These are phyloP conservation scores for Hestina assimilis DNA, from an alignment of 1,140 invertebrate genomes.

Conservation along the genomic window DNA sequence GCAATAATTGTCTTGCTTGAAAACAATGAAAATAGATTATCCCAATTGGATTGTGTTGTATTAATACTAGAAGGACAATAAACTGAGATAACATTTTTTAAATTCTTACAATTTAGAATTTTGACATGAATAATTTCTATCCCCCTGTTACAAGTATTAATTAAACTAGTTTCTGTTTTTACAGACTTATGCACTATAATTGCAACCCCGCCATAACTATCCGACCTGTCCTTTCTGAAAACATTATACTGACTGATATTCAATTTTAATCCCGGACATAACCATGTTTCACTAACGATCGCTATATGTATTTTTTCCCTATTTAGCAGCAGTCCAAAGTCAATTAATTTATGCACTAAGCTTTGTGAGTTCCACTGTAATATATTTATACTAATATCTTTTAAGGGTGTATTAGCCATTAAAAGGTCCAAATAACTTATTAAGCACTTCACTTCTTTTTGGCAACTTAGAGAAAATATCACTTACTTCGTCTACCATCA, in stretches of 20 bases:
- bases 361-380: constrained; percentile 22
- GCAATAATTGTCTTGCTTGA: constrained; percentile 21
- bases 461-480: not conserved
- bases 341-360: constrained; percentile 12
- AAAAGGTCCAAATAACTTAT: not conserved
- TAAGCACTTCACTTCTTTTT: not conserved
- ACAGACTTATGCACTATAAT: constrained; percentile 31
- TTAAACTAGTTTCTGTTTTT: constrained; percentile 3
- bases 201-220: constrained; percentile 33
- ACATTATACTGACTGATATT: constrained; percentile 26
- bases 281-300: constrained; percentile 28
- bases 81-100: constrained; percentile 27
- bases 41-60: constrained; percentile 29
- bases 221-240: constrained; percentile 21
- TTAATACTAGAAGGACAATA: constrained; percentile 28
- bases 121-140: constrained; percentile 21
- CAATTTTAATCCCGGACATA: constrained; percentile 1
- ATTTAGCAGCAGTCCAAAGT: constrained; percentile 9
- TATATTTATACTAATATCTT: constrained; percentile 13
- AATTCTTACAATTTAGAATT: constrained; percentile 19
- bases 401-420: constrained; percentile 19
- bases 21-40: constrained; percentile 28
- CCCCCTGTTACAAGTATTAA: constrained; percentile 8
- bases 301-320: constrained; percentile 27
- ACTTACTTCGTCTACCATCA: not conserved